Percentiles rank a stretch among this genome's conserved stretches.
Conservation (phyloP, 35 echinoderm and acorn worm species). For the Anneissia japonica region DNA sequence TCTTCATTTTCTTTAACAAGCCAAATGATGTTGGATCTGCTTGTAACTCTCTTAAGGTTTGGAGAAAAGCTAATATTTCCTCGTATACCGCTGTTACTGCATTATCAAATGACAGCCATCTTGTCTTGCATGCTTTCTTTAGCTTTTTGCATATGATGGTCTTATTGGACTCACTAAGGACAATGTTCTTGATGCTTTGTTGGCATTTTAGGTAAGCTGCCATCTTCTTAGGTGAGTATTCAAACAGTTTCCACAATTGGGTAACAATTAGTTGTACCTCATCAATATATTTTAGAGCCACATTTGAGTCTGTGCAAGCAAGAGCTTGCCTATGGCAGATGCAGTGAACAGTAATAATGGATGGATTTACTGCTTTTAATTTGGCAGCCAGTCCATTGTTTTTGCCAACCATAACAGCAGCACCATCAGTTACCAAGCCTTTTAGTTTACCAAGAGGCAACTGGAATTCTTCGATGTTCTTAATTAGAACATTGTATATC, state of each 20-base stretch:
- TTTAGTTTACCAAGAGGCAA: background rate
- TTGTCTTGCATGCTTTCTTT: background rate
- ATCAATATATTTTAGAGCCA: background rate
- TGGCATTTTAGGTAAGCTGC: background rate
- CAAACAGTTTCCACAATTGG: background rate
- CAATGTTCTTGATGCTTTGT: background rate
- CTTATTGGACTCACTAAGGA: background rate
- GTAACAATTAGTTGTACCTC: background rate
- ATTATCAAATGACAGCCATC: background rate
- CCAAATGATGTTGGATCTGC: constrained; percentile 1
- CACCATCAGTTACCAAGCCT: background rate
- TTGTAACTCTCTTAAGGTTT: background rate
- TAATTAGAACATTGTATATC: background rate
- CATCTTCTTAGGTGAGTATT: background rate
- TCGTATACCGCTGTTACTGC: too few relatives aligned
- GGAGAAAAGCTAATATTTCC: too few relatives aligned
- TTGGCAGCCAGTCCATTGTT: background rate
- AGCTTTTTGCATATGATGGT: background rate
- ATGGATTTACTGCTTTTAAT: background rate
- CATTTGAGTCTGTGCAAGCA: background rate
- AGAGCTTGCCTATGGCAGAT: background rate
- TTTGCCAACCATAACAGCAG: background rate
- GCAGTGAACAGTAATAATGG: background rate
- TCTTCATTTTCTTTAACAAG: background rate
- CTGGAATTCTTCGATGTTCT: background rate